Conservation (phyloP, 2,113 vertebrate species). For the Tonatia bakeri region DNA sequence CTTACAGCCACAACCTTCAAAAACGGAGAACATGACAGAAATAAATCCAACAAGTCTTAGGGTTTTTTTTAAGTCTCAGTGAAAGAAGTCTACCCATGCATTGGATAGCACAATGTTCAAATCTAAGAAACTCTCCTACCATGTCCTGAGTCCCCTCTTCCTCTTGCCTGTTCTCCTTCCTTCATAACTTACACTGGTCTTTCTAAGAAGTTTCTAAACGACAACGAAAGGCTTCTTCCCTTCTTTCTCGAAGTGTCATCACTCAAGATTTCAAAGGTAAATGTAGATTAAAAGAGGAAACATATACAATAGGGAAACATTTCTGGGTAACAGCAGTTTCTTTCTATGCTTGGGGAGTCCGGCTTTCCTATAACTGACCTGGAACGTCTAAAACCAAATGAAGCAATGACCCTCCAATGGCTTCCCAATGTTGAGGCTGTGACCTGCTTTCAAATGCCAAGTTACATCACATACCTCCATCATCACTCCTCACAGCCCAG, state of each 20-base stretch:
- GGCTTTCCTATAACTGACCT: neutral
- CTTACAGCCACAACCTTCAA: neutral
- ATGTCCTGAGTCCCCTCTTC: neutral
- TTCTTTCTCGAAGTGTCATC: neutral
- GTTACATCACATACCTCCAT: neutral
- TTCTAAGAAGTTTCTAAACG: neutral
- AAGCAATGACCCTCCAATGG: neutral
- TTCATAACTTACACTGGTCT: neutral
- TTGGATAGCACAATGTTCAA: neutral
- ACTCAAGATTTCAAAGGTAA: neutral
- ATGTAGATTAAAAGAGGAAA: neutral
- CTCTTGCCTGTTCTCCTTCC: neutral
- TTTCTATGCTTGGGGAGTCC: neutral
- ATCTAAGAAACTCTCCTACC: neutral
- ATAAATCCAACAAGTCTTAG: neutral
- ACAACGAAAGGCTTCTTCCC: neutral
- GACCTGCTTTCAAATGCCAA: neutral
- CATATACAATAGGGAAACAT: neutral
- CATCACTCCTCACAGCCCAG: neutral
- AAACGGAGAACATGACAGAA: neutral
- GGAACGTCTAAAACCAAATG: neutral
- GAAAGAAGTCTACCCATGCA: neutral
- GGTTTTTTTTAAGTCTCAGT: neutral
- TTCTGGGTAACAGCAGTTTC: neutral
- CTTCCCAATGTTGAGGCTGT: neutral